Evolutionary conservation across 2,888 invertebrate genomes (phyloP), one percentile per base, ranked within the genome.

Genomic region (Agrochola lychnidis): DNA sequence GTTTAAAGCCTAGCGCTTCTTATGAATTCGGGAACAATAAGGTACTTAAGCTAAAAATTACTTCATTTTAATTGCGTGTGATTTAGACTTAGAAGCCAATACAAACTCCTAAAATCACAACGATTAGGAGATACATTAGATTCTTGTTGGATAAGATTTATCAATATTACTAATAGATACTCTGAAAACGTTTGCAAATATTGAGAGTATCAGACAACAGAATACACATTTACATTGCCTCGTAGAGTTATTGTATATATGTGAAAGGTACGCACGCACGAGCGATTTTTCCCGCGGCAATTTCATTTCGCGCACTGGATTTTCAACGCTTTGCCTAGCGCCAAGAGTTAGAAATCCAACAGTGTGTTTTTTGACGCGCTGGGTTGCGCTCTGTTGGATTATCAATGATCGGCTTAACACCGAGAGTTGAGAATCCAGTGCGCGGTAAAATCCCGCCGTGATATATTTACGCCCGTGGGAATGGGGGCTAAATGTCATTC

Each of bases 151-250:
- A n/a, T 42, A 36, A 36, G 30, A 45, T n/a, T 36, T 4, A 16
- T 30, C 16, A 30, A 68, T 40, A 30, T 30, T 48, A 40, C 19
- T 19, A 51, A 66, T 56, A 63, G 7, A n/a, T 7, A 16, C 42
- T 68, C 22, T 36, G 19, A 36, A 70, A 70, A 36, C 36, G 36
- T 40, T 48, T 36, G n/a, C 45, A 71, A 73, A 71, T 25, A 71
- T 73, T 61, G 9, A 51, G 25, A 19, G 25, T 68, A 56, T 67
- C 68, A 71, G 53, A 42, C n/a, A n/a, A 25, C 57, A 51, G 16
- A 72, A 10, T 51, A 72, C 16, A 73, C 12, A 74, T 30, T 72
- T 48, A 53, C 40, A 66, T 30, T 64, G 25, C 25, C 40, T 25
- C 16, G 25, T 36, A 19, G n/a, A n/a, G n/a, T 36, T 36, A 19